Conservation (phyloP, 2,888 invertebrate genomes). For the Drosophila neutralis region DNA sequence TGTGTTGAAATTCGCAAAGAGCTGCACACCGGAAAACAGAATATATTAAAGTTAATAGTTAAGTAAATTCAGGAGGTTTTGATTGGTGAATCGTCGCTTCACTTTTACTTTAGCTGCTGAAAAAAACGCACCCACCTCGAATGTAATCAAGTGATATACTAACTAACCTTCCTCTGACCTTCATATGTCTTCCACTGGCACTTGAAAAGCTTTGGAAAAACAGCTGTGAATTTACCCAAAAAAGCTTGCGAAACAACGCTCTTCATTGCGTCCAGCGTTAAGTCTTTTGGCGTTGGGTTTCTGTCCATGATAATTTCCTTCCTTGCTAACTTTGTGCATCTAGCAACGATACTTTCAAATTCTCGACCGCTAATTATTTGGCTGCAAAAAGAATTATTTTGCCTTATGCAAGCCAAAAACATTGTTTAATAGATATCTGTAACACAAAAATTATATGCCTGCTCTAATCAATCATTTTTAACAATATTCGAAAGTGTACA, state of each 20-base stretch:
- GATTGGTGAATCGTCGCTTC: constrained; percentile 51
- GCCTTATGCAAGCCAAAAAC: constrained; percentile 12
- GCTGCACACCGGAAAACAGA: constrained; percentile 37
- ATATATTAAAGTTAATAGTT: constrained; percentile 1
- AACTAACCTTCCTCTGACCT: constrained; percentile 78
- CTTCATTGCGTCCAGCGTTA: constrained; percentile 52
- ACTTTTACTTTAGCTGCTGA: constrained; percentile 28
- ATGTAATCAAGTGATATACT: constrained; percentile 64
- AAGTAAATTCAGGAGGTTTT: constrained; percentile 36
- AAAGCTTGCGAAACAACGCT: constrained; percentile 57
- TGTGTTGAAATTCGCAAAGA: constrained; percentile 60
- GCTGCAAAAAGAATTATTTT: not conserved
- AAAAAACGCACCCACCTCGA: constrained; percentile 69
- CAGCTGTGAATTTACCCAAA: constrained; percentile 71
- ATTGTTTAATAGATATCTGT: not conserved
- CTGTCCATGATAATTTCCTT: constrained; percentile 48
- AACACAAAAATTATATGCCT: constrained; percentile 12
- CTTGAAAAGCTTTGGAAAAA: constrained; percentile 74
- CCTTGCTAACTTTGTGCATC: not conserved
- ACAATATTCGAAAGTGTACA: not conserved
- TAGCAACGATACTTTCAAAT: not conserved
- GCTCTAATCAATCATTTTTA: constrained; percentile 1
- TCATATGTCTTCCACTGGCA: constrained; percentile 74
- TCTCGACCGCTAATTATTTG: not conserved
- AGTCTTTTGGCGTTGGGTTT: constrained; percentile 42